Evolutionary conservation across 1,140 invertebrate species (phyloP), one percentile per base, ranked within the genome.

Genomic region (Pinna nobilis): DNA sequence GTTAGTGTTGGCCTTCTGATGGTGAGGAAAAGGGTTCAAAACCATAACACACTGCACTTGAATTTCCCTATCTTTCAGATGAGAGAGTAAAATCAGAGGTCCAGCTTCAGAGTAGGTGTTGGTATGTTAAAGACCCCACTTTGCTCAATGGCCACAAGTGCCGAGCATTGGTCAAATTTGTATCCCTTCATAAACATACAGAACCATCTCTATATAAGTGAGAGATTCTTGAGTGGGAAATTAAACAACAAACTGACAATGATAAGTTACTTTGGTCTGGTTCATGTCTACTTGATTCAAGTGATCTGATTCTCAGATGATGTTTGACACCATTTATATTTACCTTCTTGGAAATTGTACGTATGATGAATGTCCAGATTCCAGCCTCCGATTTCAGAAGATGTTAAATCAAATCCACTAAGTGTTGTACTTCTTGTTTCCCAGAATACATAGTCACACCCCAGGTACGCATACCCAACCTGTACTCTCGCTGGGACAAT

Each of bases 281-380:
- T n/a, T n/a, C n/a, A n/a, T n/a, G n/a, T n/a, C n/a, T n/a, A n/a
- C n/a, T 47, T 47, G 15, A 47, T 20, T 2, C 15, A 13, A 47
- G 1, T 47, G 20, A 7, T 51, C 30, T 23, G 20, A 3, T 51
- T 59, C 0, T 15, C 4, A 59, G 2, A 5, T 53, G 2, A 13
- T 63, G 5, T 41, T 41, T 25, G 18, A 28, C 15, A 5, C 18
- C n/a, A 20, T 5, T 11, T 35, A 3, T 11, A 39, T 44, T 51
- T 90, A 81, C 95, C 97, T 91, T 98, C 97, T 86, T 98, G 96
- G 92, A 98, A 97, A 86, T 99, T 98, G 88, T 98, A 98, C 77
- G 96, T 91, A 84, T 99, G 97, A 90, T 99, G 97, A 78, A 98
- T 97, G 85, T 98, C 96, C 63, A 99, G 88, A 89, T 98, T 98